Conservation (phyloP, 2,888 invertebrate genomes). For the Sphaeridia pumilis region DNA sequence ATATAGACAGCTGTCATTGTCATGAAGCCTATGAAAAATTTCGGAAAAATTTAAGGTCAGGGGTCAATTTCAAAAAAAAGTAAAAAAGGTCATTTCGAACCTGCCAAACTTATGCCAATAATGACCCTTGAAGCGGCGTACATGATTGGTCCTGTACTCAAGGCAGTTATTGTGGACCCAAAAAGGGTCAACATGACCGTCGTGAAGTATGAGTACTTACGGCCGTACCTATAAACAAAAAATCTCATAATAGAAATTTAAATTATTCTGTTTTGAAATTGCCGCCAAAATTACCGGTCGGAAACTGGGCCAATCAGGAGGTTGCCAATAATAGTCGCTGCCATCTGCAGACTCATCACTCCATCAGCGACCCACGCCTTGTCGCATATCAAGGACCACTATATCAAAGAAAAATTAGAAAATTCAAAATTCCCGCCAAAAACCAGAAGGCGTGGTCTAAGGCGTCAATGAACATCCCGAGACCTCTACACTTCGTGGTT, state of each 20-base stretch:
- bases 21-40: constrained; percentile 21
- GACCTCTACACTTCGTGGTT: no score
- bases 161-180: constrained; percentile 16
- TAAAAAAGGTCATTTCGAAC: constrained; percentile 3
- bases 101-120: constrained; percentile 22
- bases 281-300: constrained; percentile 22
- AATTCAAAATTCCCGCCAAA: no score
- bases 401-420: no score
- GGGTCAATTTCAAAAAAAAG: not conserved
- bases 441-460: no score
- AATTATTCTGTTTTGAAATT: no score
- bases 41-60: no score
- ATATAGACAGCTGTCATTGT: constrained; percentile 26
- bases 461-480: no score
- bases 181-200: constrained; percentile 20
- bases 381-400: not conserved
- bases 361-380: not conserved
- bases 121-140: constrained; percentile 25
- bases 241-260: no score
- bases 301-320: constrained; percentile 14
- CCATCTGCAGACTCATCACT: not conserved
- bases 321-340: not conserved
- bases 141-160: constrained; percentile 17
- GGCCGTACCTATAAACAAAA: constrained; percentile 25
- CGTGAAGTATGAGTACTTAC: constrained; percentile 19